Base-by-base conservation (phyloP, 2,888 invertebrate genomes). In the Eilema depressum region DNA sequence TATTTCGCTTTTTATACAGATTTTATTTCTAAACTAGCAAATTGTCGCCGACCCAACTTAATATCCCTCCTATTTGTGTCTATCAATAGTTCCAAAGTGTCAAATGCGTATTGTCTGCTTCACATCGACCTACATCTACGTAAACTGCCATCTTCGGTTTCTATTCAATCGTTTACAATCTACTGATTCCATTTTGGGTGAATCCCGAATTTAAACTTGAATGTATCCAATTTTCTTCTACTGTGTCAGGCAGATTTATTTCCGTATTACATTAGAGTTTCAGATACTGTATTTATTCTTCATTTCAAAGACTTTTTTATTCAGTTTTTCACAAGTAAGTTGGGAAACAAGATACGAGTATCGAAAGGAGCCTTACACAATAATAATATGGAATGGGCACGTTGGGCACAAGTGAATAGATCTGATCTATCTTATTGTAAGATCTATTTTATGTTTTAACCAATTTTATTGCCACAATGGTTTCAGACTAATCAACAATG, bases 91-190 rank as follows among this genome's bases (percentile, higher is more conserved):
- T n/a, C 10, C n/a, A 10, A 53, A 53, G 10, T 53, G 53, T 53
- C 53, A 53, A 53, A 53, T n/a, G n/a, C 53, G 53, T 53, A n/a
- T 53, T 53, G 53, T 53, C n/a, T 8, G 53, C 53, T n/a, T 53
- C n/a, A 53, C 53, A 53, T 53, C 0, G n/a, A n/a, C 10, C n/a
- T 53, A 53, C 20, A n/a, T 53, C n/a, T n/a, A 53, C 53, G 10
- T n/a, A 8, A n/a, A 8, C 53, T 47, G 47, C 20, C 8, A 14
- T 41, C 10, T 53, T 8, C 53, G 53, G 0, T 53, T 8, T n/a
- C n/a, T 5, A 53, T 53, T 53, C 53, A n/a, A 47, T 47, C 20
- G 41, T 17, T 41, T 41, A 41, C 41, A 41, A n/a, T 53, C 53
- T 53, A n/a, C 20, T 1, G 8, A 53, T 53, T 53, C 53, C 53